Percentiles rank a stretch among this genome's conserved stretches.
These are phyloP conservation scores for Aphaenogaster floridana DNA, from an alignment of 1,140 invertebrate species.

Conservation along the genomic window DNA sequence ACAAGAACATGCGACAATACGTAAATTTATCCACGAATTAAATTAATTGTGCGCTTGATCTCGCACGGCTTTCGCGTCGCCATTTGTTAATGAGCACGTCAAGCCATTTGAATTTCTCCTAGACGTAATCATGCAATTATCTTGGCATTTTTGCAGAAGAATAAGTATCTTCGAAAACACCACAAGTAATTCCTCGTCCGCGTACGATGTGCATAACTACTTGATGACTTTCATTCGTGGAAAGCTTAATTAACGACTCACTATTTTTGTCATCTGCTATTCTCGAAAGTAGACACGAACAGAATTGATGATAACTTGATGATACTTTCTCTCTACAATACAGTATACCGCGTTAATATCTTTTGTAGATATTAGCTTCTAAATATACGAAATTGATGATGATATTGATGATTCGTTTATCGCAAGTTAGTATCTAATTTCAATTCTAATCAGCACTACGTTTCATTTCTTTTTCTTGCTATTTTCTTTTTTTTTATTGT, in stretches of 20 bases:
- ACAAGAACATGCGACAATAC: constrained; percentile 8
- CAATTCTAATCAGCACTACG: neutral
- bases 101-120: constrained; percentile 30
- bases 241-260: constrained; percentile 14
- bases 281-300: neutral
- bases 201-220: neutral
- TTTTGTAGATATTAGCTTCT: constrained; percentile 17
- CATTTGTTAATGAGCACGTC: constrained; percentile 5
- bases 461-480: neutral
- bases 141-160: neutral
- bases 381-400: neutral
- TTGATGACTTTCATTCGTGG: neutral
- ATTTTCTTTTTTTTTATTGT: neutral
- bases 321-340: neutral
- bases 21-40: constrained; percentile 22
- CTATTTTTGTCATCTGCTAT: neutral
- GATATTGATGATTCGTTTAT: neutral
- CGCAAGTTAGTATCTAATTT: neutral
- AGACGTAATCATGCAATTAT: constrained; percentile 7
- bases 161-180: neutral
- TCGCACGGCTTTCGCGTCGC: neutral
- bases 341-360: neutral
- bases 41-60: constrained; percentile 38
- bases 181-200: neutral
- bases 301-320: neutral